Conservation (phyloP, 2,113 vertebrate genomes). For the Platycercus adscitus region DNA sequence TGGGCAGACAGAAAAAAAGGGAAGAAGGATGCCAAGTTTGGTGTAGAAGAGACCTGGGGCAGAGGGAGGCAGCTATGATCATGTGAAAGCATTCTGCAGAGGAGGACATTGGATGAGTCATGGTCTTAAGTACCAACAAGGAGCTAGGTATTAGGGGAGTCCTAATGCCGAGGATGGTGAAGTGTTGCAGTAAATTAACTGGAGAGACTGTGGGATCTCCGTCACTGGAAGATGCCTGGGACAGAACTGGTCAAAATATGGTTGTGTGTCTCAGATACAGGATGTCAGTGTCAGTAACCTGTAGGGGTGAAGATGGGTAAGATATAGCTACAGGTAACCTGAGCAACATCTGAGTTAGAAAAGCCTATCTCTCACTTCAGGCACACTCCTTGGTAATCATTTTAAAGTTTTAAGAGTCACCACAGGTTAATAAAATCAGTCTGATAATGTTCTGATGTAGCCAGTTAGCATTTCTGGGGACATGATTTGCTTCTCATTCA, state of each 20-base stretch:
- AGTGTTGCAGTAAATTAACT: neutral
- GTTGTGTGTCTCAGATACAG: neutral
- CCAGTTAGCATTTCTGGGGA: neutral
- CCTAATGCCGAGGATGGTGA: neutral
- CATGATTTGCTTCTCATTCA: neutral
- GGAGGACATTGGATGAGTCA: neutral
- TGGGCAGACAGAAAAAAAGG: neutral
- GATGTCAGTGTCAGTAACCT: neutral
- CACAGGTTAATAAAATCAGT: neutral
- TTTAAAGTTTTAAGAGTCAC: neutral
- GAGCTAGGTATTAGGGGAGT: neutral
- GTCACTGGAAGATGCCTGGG: neutral
- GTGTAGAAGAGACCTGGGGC: neutral
- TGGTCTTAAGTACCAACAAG: neutral
- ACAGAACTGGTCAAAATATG: neutral
- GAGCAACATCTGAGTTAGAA: neutral
- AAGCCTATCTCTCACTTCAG: neutral
- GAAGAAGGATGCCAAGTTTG: neutral
- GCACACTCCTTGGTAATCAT: neutral
- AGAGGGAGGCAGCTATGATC: neutral
- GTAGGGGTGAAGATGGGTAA: neutral
- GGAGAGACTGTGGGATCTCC: neutral
- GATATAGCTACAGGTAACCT: rapidly evolving
- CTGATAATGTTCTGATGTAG: neutral
- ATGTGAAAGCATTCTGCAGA: neutral